Percentiles rank a stretch among this genome's conserved stretches.
These are phyloP conservation scores for Chaetodon auriga DNA, from an alignment of 2,113 vertebrate species.

Conservation along the genomic window DNA sequence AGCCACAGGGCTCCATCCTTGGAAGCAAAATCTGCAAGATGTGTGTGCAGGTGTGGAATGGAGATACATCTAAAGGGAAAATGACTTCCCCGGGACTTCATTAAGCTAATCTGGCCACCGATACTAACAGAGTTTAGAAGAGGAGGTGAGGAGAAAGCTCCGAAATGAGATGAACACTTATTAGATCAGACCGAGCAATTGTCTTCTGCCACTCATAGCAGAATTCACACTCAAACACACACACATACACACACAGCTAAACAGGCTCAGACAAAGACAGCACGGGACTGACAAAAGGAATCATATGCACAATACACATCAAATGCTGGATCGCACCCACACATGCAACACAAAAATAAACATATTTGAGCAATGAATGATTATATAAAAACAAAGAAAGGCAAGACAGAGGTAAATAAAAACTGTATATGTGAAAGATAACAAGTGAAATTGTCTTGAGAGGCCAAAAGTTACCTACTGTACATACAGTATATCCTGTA, in stretches of 20 bases:
- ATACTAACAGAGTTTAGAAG: slow-evolving; percentile 85
- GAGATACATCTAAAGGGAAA: slow-evolving; percentile 65
- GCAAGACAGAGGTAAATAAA: neutral
- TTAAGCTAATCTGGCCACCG: slow-evolving; percentile 85
- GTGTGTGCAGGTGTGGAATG: slow-evolving; percentile 31
- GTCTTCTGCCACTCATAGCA: slow-evolving; percentile 67
- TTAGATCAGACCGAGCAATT: slow-evolving; percentile 85
- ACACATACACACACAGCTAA: slow-evolving; percentile 2
- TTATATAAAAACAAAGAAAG: neutral
- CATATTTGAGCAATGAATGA: neutral
- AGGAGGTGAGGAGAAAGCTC: slow-evolving; percentile 80
- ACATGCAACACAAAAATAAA: neutral
- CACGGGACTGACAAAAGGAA: slow-evolving; percentile 28
- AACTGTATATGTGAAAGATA: neutral
- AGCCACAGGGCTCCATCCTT: neutral
- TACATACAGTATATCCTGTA: neutral
- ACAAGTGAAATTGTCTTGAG: neutral
- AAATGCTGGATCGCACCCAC: neutral
- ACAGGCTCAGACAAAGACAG: slow-evolving; percentile 40
- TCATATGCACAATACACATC: slow-evolving; percentile 8
- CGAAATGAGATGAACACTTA: slow-evolving; percentile 86
- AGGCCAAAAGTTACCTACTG: neutral
- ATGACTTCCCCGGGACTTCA: slow-evolving; percentile 85
- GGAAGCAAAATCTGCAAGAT: neutral
- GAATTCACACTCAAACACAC: slow-evolving; percentile 64